A percentile compares a stretch with the other conserved stretches of the same genome.
phyloP scores from a whole-genome alignment of 2,797 vertebrate genomes.

The Geotria australis region DNA sequence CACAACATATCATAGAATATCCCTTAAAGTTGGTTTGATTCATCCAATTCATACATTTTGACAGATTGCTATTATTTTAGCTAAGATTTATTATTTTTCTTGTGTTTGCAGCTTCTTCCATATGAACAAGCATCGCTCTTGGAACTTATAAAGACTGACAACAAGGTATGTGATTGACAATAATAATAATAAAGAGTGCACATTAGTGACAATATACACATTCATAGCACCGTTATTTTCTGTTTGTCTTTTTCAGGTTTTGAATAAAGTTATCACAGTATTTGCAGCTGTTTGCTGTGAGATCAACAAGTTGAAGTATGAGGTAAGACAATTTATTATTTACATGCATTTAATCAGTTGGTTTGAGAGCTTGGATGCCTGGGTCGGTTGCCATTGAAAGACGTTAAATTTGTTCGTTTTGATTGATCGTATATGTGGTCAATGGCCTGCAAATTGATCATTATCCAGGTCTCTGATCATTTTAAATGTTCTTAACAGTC shows the following conservation, averaged over 20 bases:
- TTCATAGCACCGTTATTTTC: neutral
- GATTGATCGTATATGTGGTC: too few relatives aligned
- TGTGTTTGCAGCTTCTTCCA: slow-evolving; percentile 37
- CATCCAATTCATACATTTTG: too few relatives aligned
- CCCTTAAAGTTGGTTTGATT: too few relatives aligned
- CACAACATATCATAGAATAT: too few relatives aligned
- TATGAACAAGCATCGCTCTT: slow-evolving; percentile 72
- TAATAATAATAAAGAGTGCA: neutral
- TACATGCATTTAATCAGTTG: too few relatives aligned
- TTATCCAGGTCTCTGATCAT: too few relatives aligned
- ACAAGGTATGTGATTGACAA: slow-evolving; percentile 31
- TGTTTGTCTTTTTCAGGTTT: slow-evolving; percentile 21
- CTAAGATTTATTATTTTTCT: too few relatives aligned
- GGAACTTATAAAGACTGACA: slow-evolving; percentile 92
- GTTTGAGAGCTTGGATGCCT: too few relatives aligned
- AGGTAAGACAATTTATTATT: slow-evolving; percentile 20
- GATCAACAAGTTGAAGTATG: slow-evolving; percentile 86
- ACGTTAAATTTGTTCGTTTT: neutral
- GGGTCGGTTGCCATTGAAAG: slow-evolving; percentile 2
- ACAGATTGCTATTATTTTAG: too few relatives aligned
- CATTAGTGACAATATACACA: slow-evolving; percentile 1
- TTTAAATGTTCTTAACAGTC: too few relatives aligned
- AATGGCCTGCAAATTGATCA: too few relatives aligned
- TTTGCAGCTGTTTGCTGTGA: slow-evolving; percentile 91
- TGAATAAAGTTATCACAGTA: slow-evolving; percentile 96